A percentile compares a stretch with the other conserved stretches of the same genome.
phyloP scores from a whole-genome alignment of 1,140 invertebrate species.

The Apis mellifera region DNA sequence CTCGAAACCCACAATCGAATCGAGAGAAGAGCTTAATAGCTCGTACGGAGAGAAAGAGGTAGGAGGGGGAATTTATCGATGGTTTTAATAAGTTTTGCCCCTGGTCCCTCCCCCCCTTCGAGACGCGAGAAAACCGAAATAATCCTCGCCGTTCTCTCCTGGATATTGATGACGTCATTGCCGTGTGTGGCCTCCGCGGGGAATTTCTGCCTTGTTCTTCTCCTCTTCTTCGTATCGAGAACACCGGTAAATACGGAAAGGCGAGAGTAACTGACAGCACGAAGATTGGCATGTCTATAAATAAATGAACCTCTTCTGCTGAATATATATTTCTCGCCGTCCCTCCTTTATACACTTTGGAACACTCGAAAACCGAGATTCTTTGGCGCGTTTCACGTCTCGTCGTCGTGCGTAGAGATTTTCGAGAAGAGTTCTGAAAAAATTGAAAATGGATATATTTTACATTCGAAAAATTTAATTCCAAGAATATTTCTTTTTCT shows the following conservation, averaged over 20 bases:
- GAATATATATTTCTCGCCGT: slow-evolving; percentile 9
- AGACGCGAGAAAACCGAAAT: slow-evolving; percentile 21
- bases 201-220: slow-evolving; percentile 46
- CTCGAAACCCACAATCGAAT: background rate
- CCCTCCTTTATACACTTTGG: background rate
- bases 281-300: slow-evolving; percentile 64
- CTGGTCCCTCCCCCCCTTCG: no score
- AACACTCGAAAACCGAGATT: background rate
- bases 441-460: no score
- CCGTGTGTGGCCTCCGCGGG: slow-evolving; percentile 5
- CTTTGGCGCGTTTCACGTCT: background rate
- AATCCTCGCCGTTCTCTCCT: background rate
- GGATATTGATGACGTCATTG: slow-evolving; percentile 32
- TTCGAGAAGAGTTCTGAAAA: background rate
- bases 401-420: background rate
- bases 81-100: background rate
- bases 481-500: no score
- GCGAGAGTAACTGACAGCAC: slow-evolving; percentile 65
- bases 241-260: slow-evolving; percentile 24
- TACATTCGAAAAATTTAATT: no score
- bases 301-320: slow-evolving; percentile 47
- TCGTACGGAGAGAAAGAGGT: no score
- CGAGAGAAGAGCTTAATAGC: background rate
- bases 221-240: background rate
- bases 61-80: slow-evolving; percentile 13